Evolutionary conservation across 2,888 invertebrate species (phyloP).

Genomic region (Gasteruption jaculator): DNA sequence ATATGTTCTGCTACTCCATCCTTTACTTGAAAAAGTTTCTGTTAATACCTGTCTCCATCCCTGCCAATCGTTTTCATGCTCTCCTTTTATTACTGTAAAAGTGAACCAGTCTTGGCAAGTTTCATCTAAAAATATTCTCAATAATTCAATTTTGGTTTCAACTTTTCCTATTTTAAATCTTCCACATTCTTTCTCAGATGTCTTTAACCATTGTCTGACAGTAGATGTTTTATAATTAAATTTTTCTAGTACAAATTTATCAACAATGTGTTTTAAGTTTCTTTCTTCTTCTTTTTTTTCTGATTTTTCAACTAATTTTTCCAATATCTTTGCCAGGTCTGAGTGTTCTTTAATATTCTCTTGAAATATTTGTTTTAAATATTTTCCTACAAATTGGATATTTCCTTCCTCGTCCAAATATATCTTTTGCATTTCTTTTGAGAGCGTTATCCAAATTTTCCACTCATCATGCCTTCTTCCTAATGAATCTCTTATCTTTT

Average conservation of each 20-base stretch:
- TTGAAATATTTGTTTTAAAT: constrained; percentile 15
- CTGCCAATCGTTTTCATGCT: constrained; percentile 25
- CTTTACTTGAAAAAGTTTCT: constrained; percentile 29
- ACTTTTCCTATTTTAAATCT: constrained; percentile 15
- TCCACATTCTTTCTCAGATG: too few relatives aligned
- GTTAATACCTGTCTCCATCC: constrained; percentile 31
- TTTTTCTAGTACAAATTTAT: constrained; percentile 21
- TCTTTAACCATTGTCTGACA: constrained; percentile 20
- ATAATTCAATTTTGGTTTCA: background rate
- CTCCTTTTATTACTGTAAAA: too few relatives aligned
- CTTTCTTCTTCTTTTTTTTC: constrained; percentile 8
- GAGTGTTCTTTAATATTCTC: constrained; percentile 10
- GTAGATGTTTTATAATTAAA: constrained; percentile 19
- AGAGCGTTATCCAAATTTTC: constrained; percentile 14
- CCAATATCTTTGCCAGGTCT: constrained; percentile 14
- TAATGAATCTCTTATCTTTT: constrained; percentile 16
- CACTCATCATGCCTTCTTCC: constrained; percentile 13
- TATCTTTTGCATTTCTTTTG: constrained; percentile 11
- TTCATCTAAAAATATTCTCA: background rate
- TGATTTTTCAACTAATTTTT: constrained; percentile 6
- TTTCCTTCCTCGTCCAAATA: constrained; percentile 17
- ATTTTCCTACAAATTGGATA: constrained; percentile 8
- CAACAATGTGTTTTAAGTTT: constrained; percentile 19
- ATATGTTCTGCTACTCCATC: constrained; percentile 29
- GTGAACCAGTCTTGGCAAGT: too few relatives aligned